phyloP scores from a whole-genome alignment of 1,140 invertebrate species.

The Microplitis demolitor region DNA sequence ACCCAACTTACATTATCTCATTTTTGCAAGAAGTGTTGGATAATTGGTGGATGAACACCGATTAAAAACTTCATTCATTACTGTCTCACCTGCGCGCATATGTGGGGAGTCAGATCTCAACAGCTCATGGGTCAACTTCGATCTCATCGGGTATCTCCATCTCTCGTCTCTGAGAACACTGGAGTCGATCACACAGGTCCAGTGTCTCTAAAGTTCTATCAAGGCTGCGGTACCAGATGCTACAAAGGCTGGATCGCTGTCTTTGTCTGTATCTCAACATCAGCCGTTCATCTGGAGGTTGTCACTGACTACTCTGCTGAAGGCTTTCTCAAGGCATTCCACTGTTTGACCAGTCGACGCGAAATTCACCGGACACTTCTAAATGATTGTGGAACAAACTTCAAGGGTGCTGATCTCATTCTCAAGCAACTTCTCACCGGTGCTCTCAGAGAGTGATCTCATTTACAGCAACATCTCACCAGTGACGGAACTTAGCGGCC shows the following conservation, averaged over 20 bases:
- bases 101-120: conserved; percentile 3
- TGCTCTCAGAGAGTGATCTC: background rate
- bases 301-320: conserved; percentile 17
- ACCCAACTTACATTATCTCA: too few relatives aligned
- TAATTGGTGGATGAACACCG: too few relatives aligned
- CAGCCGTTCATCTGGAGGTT: conserved; percentile 37
- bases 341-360: background rate
- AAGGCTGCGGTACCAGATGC: too few relatives aligned
- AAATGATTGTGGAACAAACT: conserved; percentile 9
- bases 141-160: conserved; percentile 2
- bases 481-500: background rate
- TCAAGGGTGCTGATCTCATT: background rate
- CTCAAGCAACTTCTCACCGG: background rate
- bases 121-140: conserved; percentile 46
- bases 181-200: too few relatives aligned
- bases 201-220: conserved; percentile 38
- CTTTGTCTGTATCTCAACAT: conserved; percentile 25
- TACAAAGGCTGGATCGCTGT: conserved; percentile 29
- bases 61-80: too few relatives aligned
- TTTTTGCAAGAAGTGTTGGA: too few relatives aligned
- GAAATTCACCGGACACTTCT: background rate
- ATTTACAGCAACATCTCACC: background rate
- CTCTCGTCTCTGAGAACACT: conserved; percentile 23
- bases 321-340: background rate
- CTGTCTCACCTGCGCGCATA: conserved; percentile 23